Evolutionary conservation across 2,113 vertebrate species (phyloP).

Genomic region (Petaurus breviceps): DNA sequence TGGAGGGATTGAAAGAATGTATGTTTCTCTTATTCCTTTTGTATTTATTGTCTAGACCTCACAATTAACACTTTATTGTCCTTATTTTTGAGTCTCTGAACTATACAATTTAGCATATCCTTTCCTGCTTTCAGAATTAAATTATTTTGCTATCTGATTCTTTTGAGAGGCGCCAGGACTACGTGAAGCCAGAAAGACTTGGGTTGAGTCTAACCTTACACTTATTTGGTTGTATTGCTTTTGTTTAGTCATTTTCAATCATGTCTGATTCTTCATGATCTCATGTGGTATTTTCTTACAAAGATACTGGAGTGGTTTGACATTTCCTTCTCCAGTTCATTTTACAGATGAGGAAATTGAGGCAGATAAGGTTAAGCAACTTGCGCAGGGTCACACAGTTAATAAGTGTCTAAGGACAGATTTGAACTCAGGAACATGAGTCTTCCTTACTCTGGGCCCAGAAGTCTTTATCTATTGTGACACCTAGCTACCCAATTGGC

Average conservation of each 20-base stretch:
- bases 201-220: neutral
- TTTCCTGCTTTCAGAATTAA: neutral
- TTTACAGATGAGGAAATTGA: neutral
- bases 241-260: neutral
- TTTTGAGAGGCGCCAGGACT: neutral
- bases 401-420: neutral
- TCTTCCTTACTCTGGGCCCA: neutral
- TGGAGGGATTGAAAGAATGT: neutral
- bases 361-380: neutral
- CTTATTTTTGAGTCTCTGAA: neutral
- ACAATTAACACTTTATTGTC: constrained; percentile 10
- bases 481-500: neutral
- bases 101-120: neutral
- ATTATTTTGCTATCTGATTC: neutral
- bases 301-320: neutral
- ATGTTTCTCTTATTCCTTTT: neutral
- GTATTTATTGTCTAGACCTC: constrained; percentile 9
- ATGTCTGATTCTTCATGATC: neutral
- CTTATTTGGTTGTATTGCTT: neutral
- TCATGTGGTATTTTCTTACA: neutral
- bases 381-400: neutral
- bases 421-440: neutral
- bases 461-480: neutral
- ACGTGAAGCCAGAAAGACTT: neutral
- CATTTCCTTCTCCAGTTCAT: neutral